Conservation (phyloP, 2,113 vertebrate genomes). For the Halichoeres trimaculatus region DNA sequence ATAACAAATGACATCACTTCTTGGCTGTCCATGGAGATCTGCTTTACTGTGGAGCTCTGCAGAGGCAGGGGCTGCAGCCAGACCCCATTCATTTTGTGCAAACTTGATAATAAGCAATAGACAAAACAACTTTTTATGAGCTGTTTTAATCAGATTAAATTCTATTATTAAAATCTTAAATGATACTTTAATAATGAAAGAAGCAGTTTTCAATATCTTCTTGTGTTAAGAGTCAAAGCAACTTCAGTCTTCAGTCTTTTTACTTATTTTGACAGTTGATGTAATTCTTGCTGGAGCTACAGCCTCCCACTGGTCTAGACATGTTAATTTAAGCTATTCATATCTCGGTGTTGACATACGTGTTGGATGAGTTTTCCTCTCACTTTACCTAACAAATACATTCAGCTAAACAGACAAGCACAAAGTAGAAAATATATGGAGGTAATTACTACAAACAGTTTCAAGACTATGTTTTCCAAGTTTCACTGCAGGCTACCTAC, state of each 20-base stretch:
- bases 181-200: no score
- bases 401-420: background rate
- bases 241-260: conserved; percentile 40
- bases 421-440: background rate
- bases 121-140: no score
- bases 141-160: no score
- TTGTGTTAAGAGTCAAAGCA: background rate
- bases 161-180: no score
- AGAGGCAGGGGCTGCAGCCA: no score
- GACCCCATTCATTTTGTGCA: no score
- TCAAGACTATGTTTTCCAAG: background rate
- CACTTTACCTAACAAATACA: background rate
- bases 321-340: conserved; percentile 12
- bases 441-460: no score
- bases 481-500: background rate
- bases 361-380: background rate
- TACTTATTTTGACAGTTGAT: conserved; percentile 25
- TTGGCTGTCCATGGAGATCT: no score
- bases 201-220: no score
- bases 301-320: conserved; percentile 33
- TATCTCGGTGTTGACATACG: background rate
- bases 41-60: no score
- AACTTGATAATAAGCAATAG: no score
- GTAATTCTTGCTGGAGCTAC: conserved; percentile 22
- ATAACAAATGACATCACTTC: no score